Conservation (phyloP, 2,113 vertebrate genomes). For the Nesogale talazaci region DNA sequence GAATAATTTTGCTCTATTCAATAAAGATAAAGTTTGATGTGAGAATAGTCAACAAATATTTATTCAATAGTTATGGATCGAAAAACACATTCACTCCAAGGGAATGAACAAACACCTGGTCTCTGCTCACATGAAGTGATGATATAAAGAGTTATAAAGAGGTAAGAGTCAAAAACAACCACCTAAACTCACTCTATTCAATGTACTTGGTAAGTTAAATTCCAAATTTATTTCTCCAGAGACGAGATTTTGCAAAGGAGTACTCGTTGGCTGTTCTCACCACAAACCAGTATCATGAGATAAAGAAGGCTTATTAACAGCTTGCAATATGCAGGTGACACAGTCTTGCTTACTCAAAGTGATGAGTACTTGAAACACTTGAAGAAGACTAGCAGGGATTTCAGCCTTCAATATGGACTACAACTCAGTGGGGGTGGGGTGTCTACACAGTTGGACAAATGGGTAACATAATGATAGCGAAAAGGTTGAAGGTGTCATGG, state of each 20-base stretch:
- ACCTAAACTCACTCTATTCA: not conserved
- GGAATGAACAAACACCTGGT: not conserved
- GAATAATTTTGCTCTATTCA: not conserved
- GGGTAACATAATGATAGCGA: no score
- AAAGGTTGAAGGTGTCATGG: no score
- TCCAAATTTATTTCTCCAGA: not conserved
- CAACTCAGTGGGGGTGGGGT: no score
- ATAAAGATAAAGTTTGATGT: not conserved
- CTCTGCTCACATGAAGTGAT: no score
- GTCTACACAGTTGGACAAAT: no score
- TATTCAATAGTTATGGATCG: not conserved
- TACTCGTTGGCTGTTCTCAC: not conserved
- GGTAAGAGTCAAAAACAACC: not conserved
- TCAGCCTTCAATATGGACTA: no score
- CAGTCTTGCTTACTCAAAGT: no score
- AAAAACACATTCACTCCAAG: not conserved
- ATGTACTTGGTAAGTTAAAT: not conserved
- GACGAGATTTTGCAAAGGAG: not conserved
- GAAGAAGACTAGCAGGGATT: no score
- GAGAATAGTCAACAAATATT: not conserved
- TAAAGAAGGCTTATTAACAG: no score
- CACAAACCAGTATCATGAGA: not conserved
- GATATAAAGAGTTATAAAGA: not conserved
- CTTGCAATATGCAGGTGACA: no score
- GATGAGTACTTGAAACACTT: no score